phyloP scores from a whole-genome alignment of 2,888 invertebrate species.

The Ypsolopha scabrella region DNA sequence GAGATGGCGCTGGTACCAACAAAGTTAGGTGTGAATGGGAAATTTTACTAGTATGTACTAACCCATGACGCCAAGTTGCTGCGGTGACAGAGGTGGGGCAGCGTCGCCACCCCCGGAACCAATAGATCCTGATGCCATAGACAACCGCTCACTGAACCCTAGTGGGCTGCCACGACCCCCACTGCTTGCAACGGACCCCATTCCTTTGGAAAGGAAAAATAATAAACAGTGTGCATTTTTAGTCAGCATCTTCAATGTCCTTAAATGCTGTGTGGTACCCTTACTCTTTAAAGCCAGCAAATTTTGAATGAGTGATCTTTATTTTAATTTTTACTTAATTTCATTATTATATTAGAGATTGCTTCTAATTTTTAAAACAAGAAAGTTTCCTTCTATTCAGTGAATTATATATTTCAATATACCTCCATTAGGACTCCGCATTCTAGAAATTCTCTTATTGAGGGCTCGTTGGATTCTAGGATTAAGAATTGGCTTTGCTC shows the following conservation, averaged over 20 bases:
- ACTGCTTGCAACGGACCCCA: slow-evolving; percentile 76
- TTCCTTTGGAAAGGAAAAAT: slow-evolving; percentile 32
- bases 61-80: slow-evolving; percentile 92
- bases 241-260: too few relatives aligned
- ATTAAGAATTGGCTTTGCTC: slow-evolving; percentile 73
- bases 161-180: slow-evolving; percentile 73
- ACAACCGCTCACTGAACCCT: slow-evolving; percentile 74
- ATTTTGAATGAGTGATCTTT: too few relatives aligned
- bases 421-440: slow-evolving; percentile 79
- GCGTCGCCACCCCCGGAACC: slow-evolving; percentile 70
- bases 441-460: slow-evolving; percentile 72
- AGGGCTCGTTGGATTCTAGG: slow-evolving; percentile 66
- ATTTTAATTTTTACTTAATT: too few relatives aligned
- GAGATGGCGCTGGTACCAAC: slow-evolving; percentile 19
- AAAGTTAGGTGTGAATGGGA: background rate
- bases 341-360: too few relatives aligned
- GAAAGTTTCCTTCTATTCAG: too few relatives aligned
- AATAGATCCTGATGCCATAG: slow-evolving; percentile 77
- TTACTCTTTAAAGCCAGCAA: too few relatives aligned
- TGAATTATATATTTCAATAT: slow-evolving; percentile 1
- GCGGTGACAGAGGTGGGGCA: slow-evolving; percentile 80
- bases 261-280: too few relatives aligned
- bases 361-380: too few relatives aligned
- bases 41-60: slow-evolving; percentile 43
- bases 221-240: background rate